Evolutionary conservation across 2,797 vertebrate species (phyloP), one percentile per base, ranked within the genome.

Genomic region (Pipistrellus kuhlii): DNA sequence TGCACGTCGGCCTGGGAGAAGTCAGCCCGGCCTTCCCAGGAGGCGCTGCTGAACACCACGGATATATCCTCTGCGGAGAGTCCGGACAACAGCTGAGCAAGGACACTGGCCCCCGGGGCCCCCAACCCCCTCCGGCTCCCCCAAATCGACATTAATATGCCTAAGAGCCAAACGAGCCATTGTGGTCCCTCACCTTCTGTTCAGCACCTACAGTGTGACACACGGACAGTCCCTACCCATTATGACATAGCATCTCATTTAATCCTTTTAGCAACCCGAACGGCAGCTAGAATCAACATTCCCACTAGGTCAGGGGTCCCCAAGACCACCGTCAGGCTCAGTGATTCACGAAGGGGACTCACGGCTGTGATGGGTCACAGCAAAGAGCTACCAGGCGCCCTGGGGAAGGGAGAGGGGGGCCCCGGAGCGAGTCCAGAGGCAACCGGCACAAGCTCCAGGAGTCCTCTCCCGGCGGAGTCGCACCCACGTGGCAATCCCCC

Each of bases 1-100:
- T 99, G 99, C 41, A 99, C 99, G 0, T 99, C 99, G 0, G 99
- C 99, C 97, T 99, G 99, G 21, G 99, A 99, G 62, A 99, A 99
- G 96, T 99, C 99, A 0, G 99, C 99, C 57, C 98, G 99, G 0
- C 98, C 99, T 87, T 99, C 99, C 99, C 99, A 99, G 2, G 97
- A 93, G 0, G 98, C 98, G 1, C 93, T 98, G 38, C 98, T 98
- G 98, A 99, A 99, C 93, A 99, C 96, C 95, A 99, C 99, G 2
- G 99, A 99, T 9, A 99, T 99, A 96, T 99, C 98, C 72, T 99
- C 99, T 99, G 89, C 0, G 3, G 25, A 80, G 3, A 10, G 23
- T 0, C 3, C 46, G 41, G 48, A 17, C 1, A 0, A 35, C 46
- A 62, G 73, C 41, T 27, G 38, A 71, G 80, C 73, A 3, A 46